phyloP scores from a whole-genome alignment of 2,888 invertebrate species.

The Osmoderma eremita region DNA sequence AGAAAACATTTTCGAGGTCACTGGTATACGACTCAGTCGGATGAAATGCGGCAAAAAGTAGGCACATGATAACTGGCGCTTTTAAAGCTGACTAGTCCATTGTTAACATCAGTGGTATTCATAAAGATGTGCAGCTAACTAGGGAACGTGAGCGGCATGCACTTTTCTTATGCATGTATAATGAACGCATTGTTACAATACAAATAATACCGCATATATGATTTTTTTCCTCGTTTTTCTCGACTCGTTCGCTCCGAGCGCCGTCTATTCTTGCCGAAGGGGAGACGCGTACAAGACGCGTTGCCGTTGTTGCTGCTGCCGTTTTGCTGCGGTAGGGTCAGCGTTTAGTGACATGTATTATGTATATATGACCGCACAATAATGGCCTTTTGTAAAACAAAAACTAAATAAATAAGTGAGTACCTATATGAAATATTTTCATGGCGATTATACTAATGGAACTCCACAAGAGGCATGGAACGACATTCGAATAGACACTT shows the following conservation, averaged over 20 bases:
- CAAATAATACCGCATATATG: conserved; percentile 60
- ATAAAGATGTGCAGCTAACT: conserved; percentile 60
- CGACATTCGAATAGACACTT: conserved; percentile 22
- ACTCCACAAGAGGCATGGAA: conserved; percentile 5
- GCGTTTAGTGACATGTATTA: conserved; percentile 44
- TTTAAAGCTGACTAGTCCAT: conserved; percentile 57
- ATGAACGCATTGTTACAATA: conserved; percentile 60
- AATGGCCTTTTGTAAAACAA: conserved; percentile 30
- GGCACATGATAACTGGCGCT: conserved; percentile 59
- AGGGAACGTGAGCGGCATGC: conserved; percentile 59
- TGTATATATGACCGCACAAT: conserved; percentile 41
- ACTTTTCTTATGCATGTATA: conserved; percentile 58
- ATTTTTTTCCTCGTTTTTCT: conserved; percentile 51
- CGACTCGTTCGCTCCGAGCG: conserved; percentile 29
- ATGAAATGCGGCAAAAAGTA: conserved; percentile 54
- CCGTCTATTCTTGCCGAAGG: conserved; percentile 29
- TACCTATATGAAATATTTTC: conserved; percentile 28
- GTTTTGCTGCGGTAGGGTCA: conserved; percentile 26
- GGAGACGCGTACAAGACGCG: conserved; percentile 27
- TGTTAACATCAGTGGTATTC: conserved; percentile 60
- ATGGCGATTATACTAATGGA: conserved; percentile 20
- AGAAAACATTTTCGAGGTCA: conserved; percentile 46
- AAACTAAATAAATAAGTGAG: conserved; percentile 36
- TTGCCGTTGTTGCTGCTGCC: not conserved
- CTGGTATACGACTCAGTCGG: conserved; percentile 45